Evolutionary conservation across 2,888 invertebrate genomes (phyloP).

Genomic region (Myopa tessellatipennis): DNA sequence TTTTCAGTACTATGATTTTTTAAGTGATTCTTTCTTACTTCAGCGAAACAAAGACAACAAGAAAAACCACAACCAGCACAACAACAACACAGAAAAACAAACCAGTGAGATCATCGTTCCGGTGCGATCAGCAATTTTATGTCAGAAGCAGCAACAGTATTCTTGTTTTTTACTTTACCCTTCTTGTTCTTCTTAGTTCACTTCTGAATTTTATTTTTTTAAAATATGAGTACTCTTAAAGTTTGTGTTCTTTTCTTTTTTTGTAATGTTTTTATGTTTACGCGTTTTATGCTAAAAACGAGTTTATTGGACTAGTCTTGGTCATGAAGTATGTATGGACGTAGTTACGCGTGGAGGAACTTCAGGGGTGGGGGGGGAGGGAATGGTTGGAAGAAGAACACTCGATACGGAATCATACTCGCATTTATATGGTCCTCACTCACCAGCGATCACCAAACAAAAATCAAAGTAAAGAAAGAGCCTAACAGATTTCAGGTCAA

Average conservation of each 20-base stretch:
- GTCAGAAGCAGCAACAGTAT: slow-evolving; percentile 15
- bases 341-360: no score
- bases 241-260: neutral
- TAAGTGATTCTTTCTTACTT: neutral
- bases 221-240: neutral
- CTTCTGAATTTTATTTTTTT: neutral
- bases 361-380: no score
- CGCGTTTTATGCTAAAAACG: no score
- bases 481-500: no score
- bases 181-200: slow-evolving; percentile 10
- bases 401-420: no score
- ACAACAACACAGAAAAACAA: neutral
- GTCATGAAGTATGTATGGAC: no score
- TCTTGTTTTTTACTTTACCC: neutral
- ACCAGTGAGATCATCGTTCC: slow-evolving; percentile 2
- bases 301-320: no score
- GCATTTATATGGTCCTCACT: no score
- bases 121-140: slow-evolving; percentile 28
- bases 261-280: no score
- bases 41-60: neutral
- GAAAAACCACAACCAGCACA: neutral
- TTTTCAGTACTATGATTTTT: neutral
- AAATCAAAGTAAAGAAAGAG: no score
- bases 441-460: no score
- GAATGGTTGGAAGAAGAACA: no score